Evolutionary conservation across 2,113 vertebrate genomes (phyloP).

Genomic region (Monarcha castaneiventris): DNA sequence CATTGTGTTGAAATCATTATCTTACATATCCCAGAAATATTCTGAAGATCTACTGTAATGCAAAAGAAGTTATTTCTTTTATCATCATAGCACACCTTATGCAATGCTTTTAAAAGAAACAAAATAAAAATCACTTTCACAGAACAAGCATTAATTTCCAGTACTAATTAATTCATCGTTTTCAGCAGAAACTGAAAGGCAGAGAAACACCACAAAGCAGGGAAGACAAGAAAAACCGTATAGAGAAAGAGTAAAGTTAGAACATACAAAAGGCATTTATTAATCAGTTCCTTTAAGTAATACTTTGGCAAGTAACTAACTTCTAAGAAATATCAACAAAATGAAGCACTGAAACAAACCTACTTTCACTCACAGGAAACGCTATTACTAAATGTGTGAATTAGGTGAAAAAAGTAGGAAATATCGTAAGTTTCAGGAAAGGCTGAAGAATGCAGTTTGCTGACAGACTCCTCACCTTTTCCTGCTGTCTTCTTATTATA

Average conservation of each 20-base stretch:
- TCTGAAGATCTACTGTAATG: neutral
- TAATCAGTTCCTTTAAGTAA: neutral
- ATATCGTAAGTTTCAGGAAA: constrained; percentile 17
- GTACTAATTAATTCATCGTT: neutral
- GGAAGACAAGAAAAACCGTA: neutral
- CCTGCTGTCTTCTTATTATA: constrained; percentile 64
- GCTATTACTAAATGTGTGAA: neutral
- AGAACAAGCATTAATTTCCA: neutral
- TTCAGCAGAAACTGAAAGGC: neutral
- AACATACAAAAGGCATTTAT: neutral
- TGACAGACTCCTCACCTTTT: constrained; percentile 75
- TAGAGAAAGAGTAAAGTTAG: neutral
- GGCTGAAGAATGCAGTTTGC: neutral
- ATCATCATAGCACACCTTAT: neutral
- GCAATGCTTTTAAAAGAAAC: neutral
- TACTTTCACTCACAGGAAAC: neutral
- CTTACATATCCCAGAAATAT: neutral
- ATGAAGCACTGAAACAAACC: neutral
- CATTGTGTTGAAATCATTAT: neutral
- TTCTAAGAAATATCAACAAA: neutral
- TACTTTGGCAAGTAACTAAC: neutral
- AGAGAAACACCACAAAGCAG: neutral
- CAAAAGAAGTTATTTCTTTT: neutral
- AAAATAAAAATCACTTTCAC: neutral
- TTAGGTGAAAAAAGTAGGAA: constrained; percentile 13